These are phyloP conservation scores for Ornithoptera alexandrae DNA, from an alignment of 2,888 invertebrate species.

Conservation along the genomic window DNA sequence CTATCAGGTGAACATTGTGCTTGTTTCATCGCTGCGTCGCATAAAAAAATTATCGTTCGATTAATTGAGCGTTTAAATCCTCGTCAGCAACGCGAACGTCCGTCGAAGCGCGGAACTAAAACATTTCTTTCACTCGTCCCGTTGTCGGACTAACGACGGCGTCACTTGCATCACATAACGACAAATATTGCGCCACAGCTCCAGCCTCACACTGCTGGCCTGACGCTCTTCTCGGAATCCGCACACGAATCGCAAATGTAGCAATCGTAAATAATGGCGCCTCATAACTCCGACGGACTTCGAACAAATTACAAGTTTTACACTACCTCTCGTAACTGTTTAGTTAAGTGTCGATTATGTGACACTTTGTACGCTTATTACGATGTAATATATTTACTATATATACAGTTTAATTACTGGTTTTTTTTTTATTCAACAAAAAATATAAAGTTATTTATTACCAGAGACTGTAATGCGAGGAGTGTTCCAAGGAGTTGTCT, in stretches of 20 bases:
- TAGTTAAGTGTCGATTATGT: not conserved
- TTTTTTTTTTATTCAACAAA: no score
- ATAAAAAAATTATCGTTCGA: not conserved
- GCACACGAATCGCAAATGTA: slow-evolving; percentile 30
- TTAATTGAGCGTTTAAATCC: slow-evolving; percentile 36
- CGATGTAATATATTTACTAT: no score
- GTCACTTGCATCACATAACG: slow-evolving; percentile 54
- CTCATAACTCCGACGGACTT: slow-evolving; percentile 17
- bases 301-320: slow-evolving; percentile 25
- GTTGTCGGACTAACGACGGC: slow-evolving; percentile 49
- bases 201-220: slow-evolving; percentile 30
- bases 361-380: not conserved
- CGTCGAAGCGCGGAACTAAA: slow-evolving; percentile 55
- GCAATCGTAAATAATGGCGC: slow-evolving; percentile 26
- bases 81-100: slow-evolving; percentile 42
- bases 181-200: slow-evolving; percentile 54
- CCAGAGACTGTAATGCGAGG: no score
- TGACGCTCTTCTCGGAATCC: slow-evolving; percentile 33
- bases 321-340: slow-evolving; percentile 1
- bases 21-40: no score
- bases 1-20: no score
- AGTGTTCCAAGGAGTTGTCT: no score
- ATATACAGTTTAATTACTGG: no score
- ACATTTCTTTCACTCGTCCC: slow-evolving; percentile 56
- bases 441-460: no score